Evolutionary conservation across 2,797 vertebrate species (phyloP), one percentile per base, ranked within the genome.

Genomic region (Sebastes reedi): DNA sequence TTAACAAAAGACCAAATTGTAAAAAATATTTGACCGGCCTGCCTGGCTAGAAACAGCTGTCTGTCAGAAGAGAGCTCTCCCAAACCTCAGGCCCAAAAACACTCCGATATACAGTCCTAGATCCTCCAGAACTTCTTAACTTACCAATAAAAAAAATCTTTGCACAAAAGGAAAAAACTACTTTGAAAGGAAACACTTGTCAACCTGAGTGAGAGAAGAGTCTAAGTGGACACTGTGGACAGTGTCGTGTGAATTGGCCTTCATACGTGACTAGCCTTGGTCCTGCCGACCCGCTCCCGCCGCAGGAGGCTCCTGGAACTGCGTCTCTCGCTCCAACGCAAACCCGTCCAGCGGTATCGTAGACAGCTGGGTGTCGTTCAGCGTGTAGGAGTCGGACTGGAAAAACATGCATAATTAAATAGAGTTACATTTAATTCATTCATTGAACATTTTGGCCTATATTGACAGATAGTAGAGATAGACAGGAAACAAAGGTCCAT

Each of bases 201-300:
- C 94, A 95, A 99, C 98, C 98, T 98, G 98, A 99, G 98, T 97
- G 96, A 91, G 94, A 95, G 86, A 89, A 92, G 92, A 94, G 91
- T 95, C 93, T 94, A 91, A 92, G 92, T 90, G 90, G 91, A 91
- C 92, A 83, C 90, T 77, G 79, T 81, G 75, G 82, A 81, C 58
- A 86, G 93, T 14, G 89, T 80, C 80, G 77, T 85, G 84, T 91
- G 92, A 94, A 88, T 75, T 77, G 85, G 90, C 91, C 87, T 94
- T 92, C 6, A 84, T 95, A 89, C 86, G 42, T 84, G 84, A 56
- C 93, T 88, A 97, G 94, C 96, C 96, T 94, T 97, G 96, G 87
- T 95, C 92, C 77, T 93, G 91, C 72, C 87, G 81, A 39, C 75
- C 80, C 29, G 73, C 52, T 69, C 76, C 81, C 24, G 74, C 84